Evolutionary conservation across 2,888 invertebrate species (phyloP).

Genomic region (Dendrolimus houi): DNA sequence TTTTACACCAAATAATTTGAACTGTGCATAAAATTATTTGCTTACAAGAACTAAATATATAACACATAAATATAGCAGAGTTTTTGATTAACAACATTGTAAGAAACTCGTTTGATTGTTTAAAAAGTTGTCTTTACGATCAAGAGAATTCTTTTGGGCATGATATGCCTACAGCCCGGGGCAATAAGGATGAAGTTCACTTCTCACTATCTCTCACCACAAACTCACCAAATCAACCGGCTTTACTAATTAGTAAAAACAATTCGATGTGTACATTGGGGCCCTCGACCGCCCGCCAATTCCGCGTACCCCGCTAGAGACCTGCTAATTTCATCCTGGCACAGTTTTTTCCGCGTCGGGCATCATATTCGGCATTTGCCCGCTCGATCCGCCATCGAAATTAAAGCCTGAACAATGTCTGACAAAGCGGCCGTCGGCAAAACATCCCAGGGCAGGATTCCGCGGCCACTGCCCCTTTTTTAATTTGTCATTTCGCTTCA

Average conservation of each 20-base stretch:
- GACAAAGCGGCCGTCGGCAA: constrained; percentile 75
- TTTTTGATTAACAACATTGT: constrained; percentile 13
- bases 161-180: not conserved
- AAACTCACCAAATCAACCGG: constrained; percentile 59
- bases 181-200: too few relatives aligned
- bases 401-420: constrained; percentile 75
- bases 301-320: constrained; percentile 72
- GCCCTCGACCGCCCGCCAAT: constrained; percentile 71
- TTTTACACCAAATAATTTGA: too few relatives aligned
- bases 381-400: constrained; percentile 72
- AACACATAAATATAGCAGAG: constrained; percentile 14
- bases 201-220: constrained; percentile 11
- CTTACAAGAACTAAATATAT: constrained; percentile 1
- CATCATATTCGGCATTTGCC: constrained; percentile 75
- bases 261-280: constrained; percentile 61
- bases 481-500: constrained; percentile 61
- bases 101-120: constrained; percentile 34
- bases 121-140: constrained; percentile 3
- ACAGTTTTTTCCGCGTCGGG: constrained; percentile 68
- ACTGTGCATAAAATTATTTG: too few relatives aligned
- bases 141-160: not conserved
- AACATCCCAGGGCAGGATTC: constrained; percentile 71
- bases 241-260: constrained; percentile 72
- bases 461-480: constrained; percentile 64
- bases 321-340: constrained; percentile 73